Evolutionary conservation across 2,888 invertebrate species (phyloP).

Genomic region (Idaea aversata): DNA sequence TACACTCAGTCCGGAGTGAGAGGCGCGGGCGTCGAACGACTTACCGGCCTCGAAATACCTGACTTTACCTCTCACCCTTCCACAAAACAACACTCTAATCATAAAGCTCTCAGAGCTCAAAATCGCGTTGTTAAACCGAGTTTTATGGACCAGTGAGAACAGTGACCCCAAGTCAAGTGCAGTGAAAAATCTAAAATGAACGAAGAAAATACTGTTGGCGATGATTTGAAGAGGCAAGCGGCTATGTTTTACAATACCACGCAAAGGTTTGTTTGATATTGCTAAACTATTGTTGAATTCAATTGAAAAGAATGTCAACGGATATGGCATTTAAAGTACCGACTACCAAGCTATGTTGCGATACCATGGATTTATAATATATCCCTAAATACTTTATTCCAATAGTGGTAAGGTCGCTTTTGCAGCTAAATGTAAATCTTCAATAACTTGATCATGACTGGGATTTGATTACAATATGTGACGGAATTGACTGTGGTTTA

Average conservation of each 20-base stretch:
- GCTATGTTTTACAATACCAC: conserved; percentile 75
- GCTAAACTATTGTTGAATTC: conserved; percentile 28
- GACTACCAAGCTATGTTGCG: neutral
- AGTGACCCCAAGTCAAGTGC: conserved; percentile 37
- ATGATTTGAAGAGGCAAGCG: conserved; percentile 71
- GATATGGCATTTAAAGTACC: conserved; percentile 28
- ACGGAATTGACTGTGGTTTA: conserved; percentile 10
- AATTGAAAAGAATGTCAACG: conserved; percentile 30
- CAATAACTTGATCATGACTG: conserved; percentile 1
- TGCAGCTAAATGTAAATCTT: neutral
- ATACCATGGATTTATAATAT: neutral
- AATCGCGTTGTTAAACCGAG: neutral
- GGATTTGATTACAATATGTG: conserved; percentile 16
- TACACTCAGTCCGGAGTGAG: conserved; percentile 48
- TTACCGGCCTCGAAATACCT: conserved; percentile 50
- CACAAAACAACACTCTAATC: conserved; percentile 30
- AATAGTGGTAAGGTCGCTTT: conserved; percentile 15
- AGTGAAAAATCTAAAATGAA: conserved; percentile 49
- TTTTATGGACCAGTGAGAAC: conserved; percentile 23
- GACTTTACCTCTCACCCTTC: conserved; percentile 35
- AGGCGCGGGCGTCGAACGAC: conserved; percentile 72
- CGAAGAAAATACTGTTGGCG: conserved; percentile 65
- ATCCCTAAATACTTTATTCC: conserved; percentile 11
- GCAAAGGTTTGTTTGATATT: conserved; percentile 56
- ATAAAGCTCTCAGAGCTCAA: conserved; percentile 19